Evolutionary conservation across 1,140 invertebrate species (phyloP).

Genomic region (Probaryconus sp.): DNA sequence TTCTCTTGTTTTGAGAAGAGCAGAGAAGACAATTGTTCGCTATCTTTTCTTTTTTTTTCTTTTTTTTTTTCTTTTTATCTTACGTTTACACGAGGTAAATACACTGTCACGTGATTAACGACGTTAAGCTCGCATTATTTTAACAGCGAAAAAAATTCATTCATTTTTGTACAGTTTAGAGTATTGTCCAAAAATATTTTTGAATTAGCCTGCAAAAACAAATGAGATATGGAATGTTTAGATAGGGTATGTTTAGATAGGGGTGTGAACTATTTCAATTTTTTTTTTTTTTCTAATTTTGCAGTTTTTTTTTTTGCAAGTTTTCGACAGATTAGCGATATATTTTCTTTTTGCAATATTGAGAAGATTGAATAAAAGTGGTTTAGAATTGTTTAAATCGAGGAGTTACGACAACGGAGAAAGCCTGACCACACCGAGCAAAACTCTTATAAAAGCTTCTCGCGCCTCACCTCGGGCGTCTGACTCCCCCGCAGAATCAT

Average conservation of each 20-base stretch:
- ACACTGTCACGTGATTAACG: slow-evolving; percentile 11
- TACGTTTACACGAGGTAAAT: no score
- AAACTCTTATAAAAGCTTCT: slow-evolving; percentile 60
- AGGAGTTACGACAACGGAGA: slow-evolving; percentile 63
- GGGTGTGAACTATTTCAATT: no score
- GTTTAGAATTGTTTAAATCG: slow-evolving; percentile 62
- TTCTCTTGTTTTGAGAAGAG: slow-evolving; percentile 60
- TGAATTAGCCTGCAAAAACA: no score
- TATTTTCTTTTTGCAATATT: no score
- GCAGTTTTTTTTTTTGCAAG: no score
- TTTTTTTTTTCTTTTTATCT: slow-evolving; percentile 33
- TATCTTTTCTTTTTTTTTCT: slow-evolving; percentile 45
- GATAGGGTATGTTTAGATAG: no score
- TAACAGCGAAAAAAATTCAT: no score
- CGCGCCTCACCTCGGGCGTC: slow-evolving; percentile 56
- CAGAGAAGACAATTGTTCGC: slow-evolving; percentile 57
- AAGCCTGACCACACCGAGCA: slow-evolving; percentile 51
- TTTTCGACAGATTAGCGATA: slow-evolving; percentile 38
- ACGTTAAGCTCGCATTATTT: no score
- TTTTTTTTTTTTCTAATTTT: no score
- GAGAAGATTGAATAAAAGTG: slow-evolving; percentile 44
- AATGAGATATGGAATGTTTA: no score
- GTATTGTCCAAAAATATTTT: no score
- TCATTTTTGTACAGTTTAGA: no score
- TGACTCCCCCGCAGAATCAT: slow-evolving; percentile 74